Conservation (phyloP, 23 tunicate species). For the Botrylloides violaceus region DNA sequence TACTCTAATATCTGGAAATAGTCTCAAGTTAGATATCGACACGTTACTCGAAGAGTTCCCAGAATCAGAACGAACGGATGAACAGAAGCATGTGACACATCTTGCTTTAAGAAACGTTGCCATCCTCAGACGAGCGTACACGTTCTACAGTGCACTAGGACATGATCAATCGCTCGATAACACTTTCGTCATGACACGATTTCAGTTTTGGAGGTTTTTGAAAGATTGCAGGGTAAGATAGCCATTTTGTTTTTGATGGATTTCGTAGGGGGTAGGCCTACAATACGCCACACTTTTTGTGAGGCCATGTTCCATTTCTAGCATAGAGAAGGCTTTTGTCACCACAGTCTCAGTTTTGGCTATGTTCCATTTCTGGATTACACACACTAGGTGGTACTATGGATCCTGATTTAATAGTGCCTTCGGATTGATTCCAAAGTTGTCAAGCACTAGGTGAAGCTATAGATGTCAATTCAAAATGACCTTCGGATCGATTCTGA, state of each 20-base stretch:
- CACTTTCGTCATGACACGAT: conserved; percentile 91
- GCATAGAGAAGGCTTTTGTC: too few relatives aligned
- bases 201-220: conserved; percentile 93
- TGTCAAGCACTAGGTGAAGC: too few relatives aligned
- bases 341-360: too few relatives aligned
- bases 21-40: conserved; percentile 60
- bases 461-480: too few relatives aligned
- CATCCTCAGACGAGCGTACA: conserved; percentile 70
- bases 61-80: conserved; percentile 39
- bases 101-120: conserved; percentile 66
- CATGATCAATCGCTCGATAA: conserved; percentile 90
- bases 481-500: too few relatives aligned
- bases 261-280: too few relatives aligned
- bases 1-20: conserved; percentile 35
- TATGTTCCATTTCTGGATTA: too few relatives aligned
- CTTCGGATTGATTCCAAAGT: too few relatives aligned
- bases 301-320: too few relatives aligned
- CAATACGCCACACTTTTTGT: too few relatives aligned
- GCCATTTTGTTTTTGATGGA: not conserved
- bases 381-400: too few relatives aligned
- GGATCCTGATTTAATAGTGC: too few relatives aligned
- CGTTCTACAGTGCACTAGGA: conserved; percentile 91
- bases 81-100: conserved; percentile 64
- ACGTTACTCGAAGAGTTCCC: conserved; percentile 60
- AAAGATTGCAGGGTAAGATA: conserved; percentile 68